These are phyloP conservation scores for Hipparchia sbordonii DNA, from an alignment of 2,888 invertebrate species.

Conservation along the genomic window DNA sequence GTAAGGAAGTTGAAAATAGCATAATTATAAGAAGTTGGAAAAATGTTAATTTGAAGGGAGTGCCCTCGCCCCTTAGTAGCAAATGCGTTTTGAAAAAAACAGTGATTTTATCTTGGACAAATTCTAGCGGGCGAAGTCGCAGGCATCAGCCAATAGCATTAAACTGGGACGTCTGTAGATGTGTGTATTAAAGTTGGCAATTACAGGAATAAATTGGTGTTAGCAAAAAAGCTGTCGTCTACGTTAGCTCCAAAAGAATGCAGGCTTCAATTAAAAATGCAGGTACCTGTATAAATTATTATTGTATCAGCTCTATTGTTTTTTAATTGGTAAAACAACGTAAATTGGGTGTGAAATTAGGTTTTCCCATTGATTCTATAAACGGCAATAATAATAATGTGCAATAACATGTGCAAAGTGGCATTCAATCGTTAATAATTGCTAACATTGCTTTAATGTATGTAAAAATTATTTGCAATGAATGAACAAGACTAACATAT, in stretches of 20 bases:
- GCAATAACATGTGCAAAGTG: not conserved
- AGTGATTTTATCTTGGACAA: no score
- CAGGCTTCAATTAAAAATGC: not conserved
- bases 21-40: no score
- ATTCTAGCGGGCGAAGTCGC: no score
- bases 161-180: no score
- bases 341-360: not conserved
- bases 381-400: not conserved
- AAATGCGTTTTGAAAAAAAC: no score
- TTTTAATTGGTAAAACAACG: not conserved
- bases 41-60: no score
- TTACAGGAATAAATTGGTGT: no score
- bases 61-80: no score
- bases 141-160: no score
- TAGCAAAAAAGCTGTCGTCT: no score
- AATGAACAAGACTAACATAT: conserved; percentile 9
- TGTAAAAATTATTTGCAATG: not conserved
- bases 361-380: conserved; percentile 1
- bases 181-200: no score
- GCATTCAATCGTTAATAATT: not conserved
- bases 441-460: not conserved
- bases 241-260: not conserved
- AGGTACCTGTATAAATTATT: not conserved
- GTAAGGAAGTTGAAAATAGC: no score
- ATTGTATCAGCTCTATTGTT: not conserved